Conservation (phyloP, 2,888 invertebrate genomes). For the Calliopum simillimum region DNA sequence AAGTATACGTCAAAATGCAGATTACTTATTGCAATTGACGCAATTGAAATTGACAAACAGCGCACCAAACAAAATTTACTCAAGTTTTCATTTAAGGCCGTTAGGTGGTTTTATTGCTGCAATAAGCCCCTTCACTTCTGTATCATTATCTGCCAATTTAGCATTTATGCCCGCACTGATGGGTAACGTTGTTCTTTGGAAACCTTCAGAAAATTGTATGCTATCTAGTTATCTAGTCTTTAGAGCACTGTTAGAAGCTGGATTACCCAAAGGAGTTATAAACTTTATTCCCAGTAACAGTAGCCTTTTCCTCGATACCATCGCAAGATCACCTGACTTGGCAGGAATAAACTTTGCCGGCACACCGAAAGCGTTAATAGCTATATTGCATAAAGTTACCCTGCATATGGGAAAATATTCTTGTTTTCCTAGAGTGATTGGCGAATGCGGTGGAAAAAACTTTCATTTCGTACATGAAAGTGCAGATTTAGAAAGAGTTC, state of each 20-base stretch:
- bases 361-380: slow-evolving; percentile 90
- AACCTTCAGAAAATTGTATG: slow-evolving; percentile 94
- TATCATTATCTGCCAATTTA: slow-evolving; percentile 96
- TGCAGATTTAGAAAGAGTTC: slow-evolving; percentile 85
- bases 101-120: slow-evolving; percentile 96
- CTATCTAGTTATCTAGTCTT: slow-evolving; percentile 92
- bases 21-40: slow-evolving; percentile 73
- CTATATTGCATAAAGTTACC: slow-evolving; percentile 90
- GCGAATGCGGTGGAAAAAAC: slow-evolving; percentile 99
- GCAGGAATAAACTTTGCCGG: slow-evolving; percentile 97
- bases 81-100: slow-evolving; percentile 85
- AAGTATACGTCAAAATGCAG: slow-evolving; percentile 81
- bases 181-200: slow-evolving; percentile 95
- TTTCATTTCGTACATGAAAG: slow-evolving; percentile 94
- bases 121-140: slow-evolving; percentile 96
- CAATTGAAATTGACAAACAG: slow-evolving; percentile 78
- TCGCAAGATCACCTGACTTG: slow-evolving; percentile 83
- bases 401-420: slow-evolving; percentile 82
- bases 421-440: slow-evolving; percentile 90
- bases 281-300: slow-evolving; percentile 96
- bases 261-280: slow-evolving; percentile 93
- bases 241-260: slow-evolving; percentile 90
- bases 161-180: slow-evolving; percentile 85
- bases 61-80: slow-evolving; percentile 75
- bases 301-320: slow-evolving; percentile 87